Base-by-base conservation (phyloP, 2,888 invertebrate species). In the Cerastis rubricosa region DNA sequence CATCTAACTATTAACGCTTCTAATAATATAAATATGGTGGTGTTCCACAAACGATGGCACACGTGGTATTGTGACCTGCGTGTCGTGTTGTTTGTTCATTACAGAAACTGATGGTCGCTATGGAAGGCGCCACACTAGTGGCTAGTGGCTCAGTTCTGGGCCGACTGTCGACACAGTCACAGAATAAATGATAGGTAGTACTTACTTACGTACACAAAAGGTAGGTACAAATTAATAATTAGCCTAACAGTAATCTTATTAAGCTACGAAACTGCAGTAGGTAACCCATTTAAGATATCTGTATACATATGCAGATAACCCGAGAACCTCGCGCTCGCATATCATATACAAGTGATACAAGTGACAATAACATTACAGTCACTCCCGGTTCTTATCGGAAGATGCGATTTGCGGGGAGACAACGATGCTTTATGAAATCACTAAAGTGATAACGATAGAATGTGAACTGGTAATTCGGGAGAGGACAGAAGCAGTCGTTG, bases 401-500 rank as follows among this genome's bases (percentile, higher is more conserved):
- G 40, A 61, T 35, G 43, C 75, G 40, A 80, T 71, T 80, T 75
- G 14, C 65, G n/a, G 25, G 40, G 74, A 69, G 63, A 84, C 82
- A 83, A 83, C 45, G 76, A 76, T 51, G 57, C 82, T 76, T 69
- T 81, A 49, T 63, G 59, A 81, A 72, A 66, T 85, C 61, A 71
- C 45, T 80, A 65, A 61, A 59, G 14, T 49, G 75, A 82, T 82
- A 84, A 61, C 47, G 35, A 61, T 57, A 63, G 61, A 82, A 82
- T 84, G 71, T 29, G 8, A 59, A 72, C 54, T 65, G 63, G 57
- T 45, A n/a, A 64, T 74, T 73, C 22, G 43, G 47, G n/a, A 25
- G 19, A 40, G 61, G 29, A 78, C 54, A 81, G 40, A 22, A 49
- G 78, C 43, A 59, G 47, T 67, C 54, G 11, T 59, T 83, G 66